phyloP scores from a whole-genome alignment of 2,113 vertebrate genomes.

The Trichomycterus rosablanca region DNA sequence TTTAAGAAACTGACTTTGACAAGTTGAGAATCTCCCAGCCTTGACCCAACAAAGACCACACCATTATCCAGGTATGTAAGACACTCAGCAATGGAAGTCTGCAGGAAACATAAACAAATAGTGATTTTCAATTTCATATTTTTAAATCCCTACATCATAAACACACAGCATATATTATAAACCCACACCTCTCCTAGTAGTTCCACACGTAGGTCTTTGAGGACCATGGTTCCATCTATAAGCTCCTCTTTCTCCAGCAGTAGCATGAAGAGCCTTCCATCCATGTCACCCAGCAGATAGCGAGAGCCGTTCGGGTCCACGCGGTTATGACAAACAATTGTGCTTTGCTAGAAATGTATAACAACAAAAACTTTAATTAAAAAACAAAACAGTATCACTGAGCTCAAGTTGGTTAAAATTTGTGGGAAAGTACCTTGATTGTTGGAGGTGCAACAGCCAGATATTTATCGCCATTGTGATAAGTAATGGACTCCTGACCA shows the following conservation, averaged over 20 bases:
- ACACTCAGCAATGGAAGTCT: constrained; percentile 97
- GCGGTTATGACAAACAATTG: constrained; percentile 93
- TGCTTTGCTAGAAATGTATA: constrained; percentile 81
- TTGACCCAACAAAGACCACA: constrained; percentile 94
- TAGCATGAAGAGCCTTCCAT: constrained; percentile 95
- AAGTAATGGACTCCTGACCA: constrained; percentile 97
- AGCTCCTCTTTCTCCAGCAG: constrained; percentile 96
- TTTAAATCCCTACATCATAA: not conserved
- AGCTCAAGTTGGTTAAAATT: not conserved
- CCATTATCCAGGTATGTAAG: constrained; percentile 96
- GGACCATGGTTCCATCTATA: constrained; percentile 88
- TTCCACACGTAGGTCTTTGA: constrained; percentile 93
- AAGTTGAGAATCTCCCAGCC: constrained; percentile 93
- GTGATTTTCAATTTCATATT: not conserved
- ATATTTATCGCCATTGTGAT: constrained; percentile 97
- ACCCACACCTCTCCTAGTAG: constrained; percentile 85
- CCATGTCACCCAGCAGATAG: constrained; percentile 96
- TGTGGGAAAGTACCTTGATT: constrained; percentile 79
- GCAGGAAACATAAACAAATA: constrained; percentile 5
- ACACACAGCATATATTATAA: not conserved
- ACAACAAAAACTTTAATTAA: not conserved
- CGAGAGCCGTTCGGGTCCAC: constrained; percentile 95
- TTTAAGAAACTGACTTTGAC: constrained; percentile 89
- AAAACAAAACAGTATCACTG: not conserved
- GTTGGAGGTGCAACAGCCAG: constrained; percentile 94